Conservation (phyloP, 2,888 invertebrate species). For the Hipparchia sbordonii region DNA sequence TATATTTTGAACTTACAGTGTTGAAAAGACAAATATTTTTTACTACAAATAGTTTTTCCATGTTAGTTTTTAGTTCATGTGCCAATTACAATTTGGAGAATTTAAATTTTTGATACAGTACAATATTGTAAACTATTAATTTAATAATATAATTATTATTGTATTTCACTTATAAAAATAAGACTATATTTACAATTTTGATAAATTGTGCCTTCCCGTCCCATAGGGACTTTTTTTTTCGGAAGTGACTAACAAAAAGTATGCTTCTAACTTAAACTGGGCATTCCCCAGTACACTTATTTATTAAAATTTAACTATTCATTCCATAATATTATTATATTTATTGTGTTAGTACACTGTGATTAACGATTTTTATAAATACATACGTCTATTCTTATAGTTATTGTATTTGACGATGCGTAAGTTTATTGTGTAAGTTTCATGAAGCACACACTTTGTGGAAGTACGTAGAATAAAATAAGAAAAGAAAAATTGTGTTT, state of each 20-base stretch:
- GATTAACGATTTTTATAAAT: constrained; percentile 66
- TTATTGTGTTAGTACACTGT: constrained; percentile 69
- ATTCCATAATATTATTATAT: constrained; percentile 64
- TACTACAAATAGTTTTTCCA: constrained; percentile 14
- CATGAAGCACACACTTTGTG: constrained; percentile 65
- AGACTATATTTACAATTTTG: constrained; percentile 34
- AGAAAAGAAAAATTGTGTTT: constrained; percentile 44
- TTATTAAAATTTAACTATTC: constrained; percentile 56
- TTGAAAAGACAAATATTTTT: constrained; percentile 37
- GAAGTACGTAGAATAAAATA: constrained; percentile 73
- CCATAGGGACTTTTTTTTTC: constrained; percentile 51
- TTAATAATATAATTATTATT: constrained; percentile 43
- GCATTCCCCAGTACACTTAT: constrained; percentile 52
- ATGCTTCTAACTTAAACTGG: constrained; percentile 47
- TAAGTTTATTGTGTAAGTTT: constrained; percentile 69
- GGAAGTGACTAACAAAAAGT: constrained; percentile 52
- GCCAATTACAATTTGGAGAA: constrained; percentile 43
- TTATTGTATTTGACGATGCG: constrained; percentile 60
- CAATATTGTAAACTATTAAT: constrained; percentile 43
- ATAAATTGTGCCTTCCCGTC: constrained; percentile 59
- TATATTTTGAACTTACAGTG: constrained; percentile 41
- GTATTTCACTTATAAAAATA: constrained; percentile 45
- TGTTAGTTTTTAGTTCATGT: constrained; percentile 51
- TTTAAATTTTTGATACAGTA: constrained; percentile 18
- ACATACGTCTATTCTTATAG: constrained; percentile 61